phyloP scores from a whole-genome alignment of 2,888 invertebrate genomes.

The Drosophila gaucha region DNA sequence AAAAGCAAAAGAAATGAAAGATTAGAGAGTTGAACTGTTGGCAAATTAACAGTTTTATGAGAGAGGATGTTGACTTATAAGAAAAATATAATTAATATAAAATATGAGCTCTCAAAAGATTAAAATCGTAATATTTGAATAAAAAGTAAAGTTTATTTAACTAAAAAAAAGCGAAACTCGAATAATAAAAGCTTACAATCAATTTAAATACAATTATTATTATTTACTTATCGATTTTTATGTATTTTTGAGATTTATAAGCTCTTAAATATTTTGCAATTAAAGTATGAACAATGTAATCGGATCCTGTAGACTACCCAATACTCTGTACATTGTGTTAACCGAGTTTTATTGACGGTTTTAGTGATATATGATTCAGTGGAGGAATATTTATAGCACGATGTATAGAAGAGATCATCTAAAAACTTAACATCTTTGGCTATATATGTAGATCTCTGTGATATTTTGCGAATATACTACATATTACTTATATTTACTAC shows the following conservation, averaged over 20 bases:
- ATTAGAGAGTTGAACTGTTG: constrained; percentile 37
- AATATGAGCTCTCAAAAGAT: background rate
- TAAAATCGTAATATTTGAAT: background rate
- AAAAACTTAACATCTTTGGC: too few species aligned
- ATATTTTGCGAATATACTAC: too few species aligned
- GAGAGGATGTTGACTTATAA: background rate
- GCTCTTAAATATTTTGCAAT: background rate
- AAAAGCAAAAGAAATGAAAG: constrained; percentile 28
- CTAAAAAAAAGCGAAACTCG: too few species aligned
- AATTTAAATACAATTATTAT: background rate
- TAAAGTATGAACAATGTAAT: too few species aligned
- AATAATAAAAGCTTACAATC: background rate
- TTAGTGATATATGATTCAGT: background rate
- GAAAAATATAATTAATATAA: background rate
- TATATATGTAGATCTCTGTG: too few species aligned
- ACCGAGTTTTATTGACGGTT: too few species aligned
- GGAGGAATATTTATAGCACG: too few species aligned
- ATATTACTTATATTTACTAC: background rate
- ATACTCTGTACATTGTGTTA: background rate
- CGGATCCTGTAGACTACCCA: too few species aligned
- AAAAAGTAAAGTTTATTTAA: background rate
- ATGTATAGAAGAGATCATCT: too few species aligned
- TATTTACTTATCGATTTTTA: background rate
- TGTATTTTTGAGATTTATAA: background rate
- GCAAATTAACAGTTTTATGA: constrained; percentile 15